Conservation (phyloP, 2,888 invertebrate species). For the Baccha elongata region DNA sequence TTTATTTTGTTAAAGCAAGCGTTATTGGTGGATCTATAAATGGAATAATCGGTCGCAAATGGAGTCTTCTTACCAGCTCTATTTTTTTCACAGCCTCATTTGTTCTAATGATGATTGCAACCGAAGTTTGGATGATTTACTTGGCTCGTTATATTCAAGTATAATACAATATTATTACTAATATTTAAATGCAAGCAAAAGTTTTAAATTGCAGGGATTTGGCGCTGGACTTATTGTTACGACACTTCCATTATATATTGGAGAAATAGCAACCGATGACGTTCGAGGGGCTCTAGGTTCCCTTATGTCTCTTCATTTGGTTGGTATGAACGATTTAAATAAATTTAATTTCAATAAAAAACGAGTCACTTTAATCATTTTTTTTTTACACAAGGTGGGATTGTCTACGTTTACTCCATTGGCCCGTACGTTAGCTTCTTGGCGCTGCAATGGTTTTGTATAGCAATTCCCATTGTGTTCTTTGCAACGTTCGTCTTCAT, state of each 20-base stretch:
- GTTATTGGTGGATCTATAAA: slow-evolving; percentile 87
- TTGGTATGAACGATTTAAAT: slow-evolving; percentile 76
- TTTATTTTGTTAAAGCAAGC: slow-evolving; percentile 83
- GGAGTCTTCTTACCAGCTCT: slow-evolving; percentile 85
- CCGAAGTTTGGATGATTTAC: slow-evolving; percentile 85
- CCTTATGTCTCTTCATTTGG: slow-evolving; percentile 89
- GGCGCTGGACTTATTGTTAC: slow-evolving; percentile 88
- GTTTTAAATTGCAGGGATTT: slow-evolving; percentile 84
- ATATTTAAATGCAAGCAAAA: no score
- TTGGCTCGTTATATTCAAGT: slow-evolving; percentile 81
- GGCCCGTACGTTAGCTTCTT: slow-evolving; percentile 89
- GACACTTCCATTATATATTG: slow-evolving; percentile 92
- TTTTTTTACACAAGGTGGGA: slow-evolving; percentile 83
- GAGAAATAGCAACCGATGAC: slow-evolving; percentile 91
- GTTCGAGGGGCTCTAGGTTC: slow-evolving; percentile 92
- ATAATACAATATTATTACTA: no score
- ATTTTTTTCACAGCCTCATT: slow-evolving; percentile 88
- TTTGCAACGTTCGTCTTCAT: slow-evolving; percentile 86
- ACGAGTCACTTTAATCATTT: no score
- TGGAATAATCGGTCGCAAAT: slow-evolving; percentile 87
- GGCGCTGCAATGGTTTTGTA: slow-evolving; percentile 86
- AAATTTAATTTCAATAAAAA: no score
- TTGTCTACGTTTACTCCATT: slow-evolving; percentile 87
- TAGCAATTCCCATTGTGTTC: slow-evolving; percentile 85
- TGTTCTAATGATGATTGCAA: slow-evolving; percentile 85